Conservation (phyloP, 2,888 invertebrate species). For the Byasa hedistus region DNA sequence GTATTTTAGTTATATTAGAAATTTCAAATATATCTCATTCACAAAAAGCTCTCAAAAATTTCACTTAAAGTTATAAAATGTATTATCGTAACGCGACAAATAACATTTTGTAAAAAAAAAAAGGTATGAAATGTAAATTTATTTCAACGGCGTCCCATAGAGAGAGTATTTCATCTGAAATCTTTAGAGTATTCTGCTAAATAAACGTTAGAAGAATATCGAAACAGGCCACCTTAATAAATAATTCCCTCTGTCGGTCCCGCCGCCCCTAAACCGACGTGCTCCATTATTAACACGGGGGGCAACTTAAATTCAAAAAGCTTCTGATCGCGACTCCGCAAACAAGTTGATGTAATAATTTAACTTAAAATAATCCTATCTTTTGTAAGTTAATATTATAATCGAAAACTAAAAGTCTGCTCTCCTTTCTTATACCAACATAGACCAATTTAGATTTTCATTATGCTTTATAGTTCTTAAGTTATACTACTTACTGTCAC, state of each 20-base stretch:
- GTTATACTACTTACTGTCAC: too few species aligned
- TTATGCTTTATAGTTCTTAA: too few species aligned
- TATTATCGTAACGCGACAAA: neutral
- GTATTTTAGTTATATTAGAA: too few species aligned
- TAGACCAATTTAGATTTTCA: too few species aligned
- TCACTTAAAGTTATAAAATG: neutral
- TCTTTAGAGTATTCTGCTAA: conserved; percentile 22
- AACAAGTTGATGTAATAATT: conserved; percentile 19
- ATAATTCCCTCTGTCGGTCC: conserved; percentile 29
- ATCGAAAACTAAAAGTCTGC: too few species aligned
- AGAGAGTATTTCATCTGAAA: conserved; percentile 22
- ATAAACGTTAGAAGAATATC: conserved; percentile 27
- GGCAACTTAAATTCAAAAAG: conserved; percentile 24
- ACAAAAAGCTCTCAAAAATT: too few species aligned
- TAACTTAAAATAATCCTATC: neutral
- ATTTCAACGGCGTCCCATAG: neutral
- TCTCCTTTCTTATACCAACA: too few species aligned
- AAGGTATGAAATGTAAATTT: neutral
- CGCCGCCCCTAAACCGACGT: conserved; percentile 28
- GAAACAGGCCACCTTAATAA: conserved; percentile 27
- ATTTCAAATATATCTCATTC: too few species aligned
- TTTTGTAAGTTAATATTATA: too few species aligned
- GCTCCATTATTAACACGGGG: conserved; percentile 22
- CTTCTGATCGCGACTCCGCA: conserved; percentile 3
- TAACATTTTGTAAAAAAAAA: neutral